A percentile compares a stretch with the other conserved stretches of the same genome.
Conservation (phyloP, 2,797 vertebrate species). For the Enoplosus armatus region DNA sequence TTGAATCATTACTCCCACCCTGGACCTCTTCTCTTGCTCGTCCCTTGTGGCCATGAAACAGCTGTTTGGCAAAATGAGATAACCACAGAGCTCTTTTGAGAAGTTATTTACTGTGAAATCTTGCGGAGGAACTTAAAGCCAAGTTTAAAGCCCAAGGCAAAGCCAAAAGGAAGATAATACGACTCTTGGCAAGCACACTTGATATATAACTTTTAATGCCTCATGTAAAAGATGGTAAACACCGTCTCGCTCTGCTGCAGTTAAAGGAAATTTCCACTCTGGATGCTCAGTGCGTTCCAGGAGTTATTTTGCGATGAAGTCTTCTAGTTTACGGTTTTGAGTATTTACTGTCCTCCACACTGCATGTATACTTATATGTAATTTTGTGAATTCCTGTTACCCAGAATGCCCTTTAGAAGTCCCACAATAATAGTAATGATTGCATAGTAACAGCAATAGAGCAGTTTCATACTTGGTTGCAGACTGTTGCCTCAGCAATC, state of each 20-base stretch:
- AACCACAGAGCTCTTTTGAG: constrained; percentile 57
- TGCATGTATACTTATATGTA: neutral
- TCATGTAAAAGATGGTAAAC: constrained; percentile 19
- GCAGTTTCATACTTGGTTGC: neutral
- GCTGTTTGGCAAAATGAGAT: constrained; percentile 76
- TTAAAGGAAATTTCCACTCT: neutral
- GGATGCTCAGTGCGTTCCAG: constrained; percentile 5
- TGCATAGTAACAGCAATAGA: constrained; percentile 9
- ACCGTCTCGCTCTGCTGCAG: constrained; percentile 19
- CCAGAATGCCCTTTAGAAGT: constrained; percentile 2
- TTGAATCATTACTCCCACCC: constrained; percentile 60
- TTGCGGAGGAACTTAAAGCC: constrained; percentile 41
- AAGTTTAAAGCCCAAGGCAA: constrained; percentile 53
- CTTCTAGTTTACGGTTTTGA: neutral
- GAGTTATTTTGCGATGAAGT: constrained; percentile 10
- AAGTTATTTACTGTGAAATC: constrained; percentile 72
- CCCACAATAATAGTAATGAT: constrained; percentile 11
- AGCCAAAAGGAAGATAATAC: constrained; percentile 37
- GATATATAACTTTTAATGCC: constrained; percentile 17
- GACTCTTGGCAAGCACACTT: constrained; percentile 23
- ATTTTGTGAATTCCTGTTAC: neutral
- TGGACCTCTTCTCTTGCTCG: constrained; percentile 38
- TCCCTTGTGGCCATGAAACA: constrained; percentile 69
- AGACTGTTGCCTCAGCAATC: neutral
- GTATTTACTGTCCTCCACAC: constrained; percentile 8